Percentiles rank a stretch among this genome's conserved stretches.
phyloP scores from a whole-genome alignment of 2,888 invertebrate genomes.

The Platynereis dumerilii region DNA sequence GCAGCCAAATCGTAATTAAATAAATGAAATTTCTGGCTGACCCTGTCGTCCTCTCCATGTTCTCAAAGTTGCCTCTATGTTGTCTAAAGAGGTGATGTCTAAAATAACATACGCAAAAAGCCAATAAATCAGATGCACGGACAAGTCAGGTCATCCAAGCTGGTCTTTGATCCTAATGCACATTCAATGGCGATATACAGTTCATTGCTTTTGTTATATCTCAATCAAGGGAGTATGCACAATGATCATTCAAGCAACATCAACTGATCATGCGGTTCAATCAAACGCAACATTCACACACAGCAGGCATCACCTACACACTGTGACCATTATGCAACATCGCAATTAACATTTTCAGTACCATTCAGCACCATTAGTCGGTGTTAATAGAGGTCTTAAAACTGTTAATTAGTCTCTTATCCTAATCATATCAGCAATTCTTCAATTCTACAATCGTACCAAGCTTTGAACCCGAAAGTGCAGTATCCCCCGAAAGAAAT shows the following conservation, averaged over 20 bases:
- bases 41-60: constrained; percentile 28
- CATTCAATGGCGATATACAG: too few species aligned
- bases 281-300: constrained; percentile 1
- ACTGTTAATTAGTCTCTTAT: not conserved
- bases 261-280: not conserved
- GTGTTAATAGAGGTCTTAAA: not conserved
- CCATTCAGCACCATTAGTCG: not conserved
- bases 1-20: too few species aligned
- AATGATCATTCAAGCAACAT: too few species aligned
- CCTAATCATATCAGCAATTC: not conserved
- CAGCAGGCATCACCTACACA: not conserved
- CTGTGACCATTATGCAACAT: not conserved
- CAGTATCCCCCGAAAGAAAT: too few species aligned
- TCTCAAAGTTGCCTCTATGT: constrained; percentile 28
- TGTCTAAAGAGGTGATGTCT: constrained; percentile 27
- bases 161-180: too few species aligned
- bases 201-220: too few species aligned
- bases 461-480: too few species aligned
- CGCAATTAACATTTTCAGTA: not conserved
- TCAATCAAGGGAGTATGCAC: too few species aligned
- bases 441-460: not conserved
- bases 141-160: too few species aligned
- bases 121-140: not conserved
- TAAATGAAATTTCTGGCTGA: constrained; percentile 7
- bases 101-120: constrained; percentile 14